Conservation (phyloP, 2,888 invertebrate species). For the Anodontia alba region DNA sequence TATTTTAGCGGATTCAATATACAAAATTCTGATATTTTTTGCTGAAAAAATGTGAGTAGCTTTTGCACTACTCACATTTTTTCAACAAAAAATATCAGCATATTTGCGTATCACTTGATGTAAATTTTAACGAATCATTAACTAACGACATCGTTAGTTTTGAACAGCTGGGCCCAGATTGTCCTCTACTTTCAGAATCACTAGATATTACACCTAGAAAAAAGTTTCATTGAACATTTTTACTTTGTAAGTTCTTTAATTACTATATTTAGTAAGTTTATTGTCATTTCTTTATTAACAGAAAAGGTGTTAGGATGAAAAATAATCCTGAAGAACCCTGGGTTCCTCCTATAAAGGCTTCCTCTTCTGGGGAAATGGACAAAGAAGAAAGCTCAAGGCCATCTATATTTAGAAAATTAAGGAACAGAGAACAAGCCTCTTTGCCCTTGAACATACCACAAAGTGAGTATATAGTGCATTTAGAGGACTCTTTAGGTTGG, state of each 20-base stretch:
- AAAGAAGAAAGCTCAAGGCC: constrained; percentile 37
- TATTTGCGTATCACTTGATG: too few species aligned
- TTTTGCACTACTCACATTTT: too few species aligned
- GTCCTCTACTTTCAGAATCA: too few species aligned
- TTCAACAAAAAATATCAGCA: too few species aligned
- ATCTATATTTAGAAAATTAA: constrained; percentile 70
- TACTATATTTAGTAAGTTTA: background rate
- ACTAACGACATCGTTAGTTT: too few species aligned
- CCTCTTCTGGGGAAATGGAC: constrained; percentile 43
- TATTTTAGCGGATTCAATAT: too few species aligned
- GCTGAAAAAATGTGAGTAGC: too few species aligned
- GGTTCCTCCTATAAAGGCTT: constrained; percentile 62
- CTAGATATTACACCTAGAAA: too few species aligned
- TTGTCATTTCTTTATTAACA: constrained; percentile 40
- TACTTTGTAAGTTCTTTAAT: background rate
- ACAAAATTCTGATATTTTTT: too few species aligned
- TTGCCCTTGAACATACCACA: constrained; percentile 53
- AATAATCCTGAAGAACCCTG: constrained; percentile 65
- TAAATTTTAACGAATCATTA: too few species aligned
- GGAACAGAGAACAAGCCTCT: constrained; percentile 48
- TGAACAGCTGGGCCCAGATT: too few species aligned
- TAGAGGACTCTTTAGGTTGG: constrained; percentile 2
- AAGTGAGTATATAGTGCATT: constrained; percentile 50
- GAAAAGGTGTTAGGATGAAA: constrained; percentile 72
- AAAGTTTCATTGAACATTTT: too few species aligned